These are phyloP conservation scores for Drosophila longiperda DNA, from an alignment of 2,888 invertebrate genomes.

Conservation along the genomic window DNA sequence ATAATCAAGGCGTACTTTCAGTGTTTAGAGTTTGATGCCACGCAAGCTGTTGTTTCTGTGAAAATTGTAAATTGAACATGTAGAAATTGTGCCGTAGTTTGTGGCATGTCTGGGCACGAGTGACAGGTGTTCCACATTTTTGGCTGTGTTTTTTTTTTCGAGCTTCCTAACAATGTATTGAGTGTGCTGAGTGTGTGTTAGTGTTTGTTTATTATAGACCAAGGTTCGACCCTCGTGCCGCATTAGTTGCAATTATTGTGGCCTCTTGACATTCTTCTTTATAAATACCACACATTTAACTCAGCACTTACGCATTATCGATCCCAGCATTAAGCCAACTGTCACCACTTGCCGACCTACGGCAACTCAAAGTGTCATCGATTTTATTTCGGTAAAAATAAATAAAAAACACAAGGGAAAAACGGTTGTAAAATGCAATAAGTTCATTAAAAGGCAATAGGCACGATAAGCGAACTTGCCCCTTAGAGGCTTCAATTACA, in stretches of 20 bases:
- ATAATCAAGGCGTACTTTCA: constrained; percentile 23
- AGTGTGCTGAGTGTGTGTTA: constrained; percentile 4
- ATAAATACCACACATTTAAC: constrained; percentile 31
- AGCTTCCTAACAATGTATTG: constrained; percentile 3
- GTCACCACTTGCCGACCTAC: constrained; percentile 32
- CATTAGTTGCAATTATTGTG: constrained; percentile 79
- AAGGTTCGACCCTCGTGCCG: constrained; percentile 71
- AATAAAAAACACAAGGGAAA: not conserved
- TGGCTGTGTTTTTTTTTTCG: constrained; percentile 37
- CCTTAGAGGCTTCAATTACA: constrained; percentile 69
- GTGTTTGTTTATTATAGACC: constrained; percentile 56
- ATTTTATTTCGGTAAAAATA: constrained; percentile 37
- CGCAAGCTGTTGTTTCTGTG: constrained; percentile 44
- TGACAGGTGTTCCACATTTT: constrained; percentile 64
- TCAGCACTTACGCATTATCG: constrained; percentile 67
- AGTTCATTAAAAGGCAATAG: constrained; percentile 45
- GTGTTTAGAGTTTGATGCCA: constrained; percentile 56
- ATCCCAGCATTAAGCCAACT: constrained; percentile 42
- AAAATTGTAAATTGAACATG: constrained; percentile 45
- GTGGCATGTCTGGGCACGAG: constrained; percentile 10
- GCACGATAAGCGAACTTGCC: constrained; percentile 60
- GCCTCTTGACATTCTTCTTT: constrained; percentile 80
- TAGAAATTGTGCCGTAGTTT: constrained; percentile 35
- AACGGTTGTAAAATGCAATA: constrained; percentile 32
- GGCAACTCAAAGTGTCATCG: constrained; percentile 62